These are phyloP conservation scores for Campoplex capitator DNA, from an alignment of 2,888 invertebrate species.

Conservation along the genomic window DNA sequence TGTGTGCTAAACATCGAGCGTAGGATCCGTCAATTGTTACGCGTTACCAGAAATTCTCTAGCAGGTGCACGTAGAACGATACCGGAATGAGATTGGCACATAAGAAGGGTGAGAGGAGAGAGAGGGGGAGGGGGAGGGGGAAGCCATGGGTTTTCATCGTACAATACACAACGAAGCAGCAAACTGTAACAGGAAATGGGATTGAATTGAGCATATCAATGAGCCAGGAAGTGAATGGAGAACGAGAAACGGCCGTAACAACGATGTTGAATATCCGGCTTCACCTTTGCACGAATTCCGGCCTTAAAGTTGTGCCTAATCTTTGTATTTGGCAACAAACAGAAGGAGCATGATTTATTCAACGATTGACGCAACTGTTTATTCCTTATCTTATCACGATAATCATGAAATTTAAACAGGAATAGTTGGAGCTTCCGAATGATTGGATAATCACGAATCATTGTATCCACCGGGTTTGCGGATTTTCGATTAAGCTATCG, in stretches of 20 bases:
- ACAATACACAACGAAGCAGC: slow-evolving; percentile 30
- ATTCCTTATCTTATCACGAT: neutral
- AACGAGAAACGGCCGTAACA: slow-evolving; percentile 20
- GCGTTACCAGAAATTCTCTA: slow-evolving; percentile 5
- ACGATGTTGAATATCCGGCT: slow-evolving; percentile 40
- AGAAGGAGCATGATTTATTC: slow-evolving; percentile 9
- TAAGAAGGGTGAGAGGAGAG: neutral
- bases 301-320: neutral
- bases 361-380: neutral
- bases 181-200: slow-evolving; percentile 53
- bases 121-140: too few relatives aligned
- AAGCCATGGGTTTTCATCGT: slow-evolving; percentile 23
- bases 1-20: slow-evolving; percentile 9
- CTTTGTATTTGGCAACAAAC: slow-evolving; percentile 16
- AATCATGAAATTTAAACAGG: neutral
- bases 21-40: slow-evolving; percentile 46
- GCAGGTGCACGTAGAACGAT: slow-evolving; percentile 37
- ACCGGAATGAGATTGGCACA: slow-evolving; percentile 33
- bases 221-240: slow-evolving; percentile 39
- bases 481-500: neutral
- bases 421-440: neutral
- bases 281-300: slow-evolving; percentile 24
- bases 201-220: slow-evolving; percentile 64
- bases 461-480: neutral
- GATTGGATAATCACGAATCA: neutral